Base-by-base conservation (phyloP, 1,140 invertebrate genomes). In the Littorina saxatilis region DNA sequence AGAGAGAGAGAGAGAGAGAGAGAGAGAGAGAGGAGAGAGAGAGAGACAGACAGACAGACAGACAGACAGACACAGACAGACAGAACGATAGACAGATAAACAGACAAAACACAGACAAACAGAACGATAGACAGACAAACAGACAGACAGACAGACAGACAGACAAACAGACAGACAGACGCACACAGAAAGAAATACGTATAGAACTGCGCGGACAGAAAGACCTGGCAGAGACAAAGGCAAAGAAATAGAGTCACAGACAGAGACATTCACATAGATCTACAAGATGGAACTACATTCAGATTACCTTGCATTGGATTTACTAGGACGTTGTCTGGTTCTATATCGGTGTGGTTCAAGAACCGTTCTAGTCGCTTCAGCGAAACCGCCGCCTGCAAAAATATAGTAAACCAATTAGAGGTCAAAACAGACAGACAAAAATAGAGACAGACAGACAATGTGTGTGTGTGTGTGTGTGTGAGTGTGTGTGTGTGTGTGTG, bases 331-430 rank as follows among this genome's bases (percentile, higher is more conserved):
- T 7, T 40, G 32, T 1, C 1, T 20, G 52, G 35, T 55, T 63
- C 1, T 11, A 76, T 50, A 52, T 76, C 74, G 5, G 58, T 15
- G 47, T 58, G 74, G 23, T 50, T 37, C 35, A 76, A 35, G 52
- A 76, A 76, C 29, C 74, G 52, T 20, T 76, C 74, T 11, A 76
- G n/a, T 58, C 74, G 58, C 27, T 37, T 32, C 50, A 76, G 20
- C 5, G 74, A 76, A 32, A 76, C 74, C 3, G 27, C 29, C 2
- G 74, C 74, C 74, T 76, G 20, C 5, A 32, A 29, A 1, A 2
- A 58, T 40, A 72, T 7, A 66, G 4, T 47, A n/a, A n/a, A n/a
- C n/a, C n/a, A n/a, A n/a, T n/a, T n/a, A n/a, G n/a, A n/a, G n/a
- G n/a, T n/a, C n/a, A n/a, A 58, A n/a, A 58, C 17, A 58, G 55